These are phyloP conservation scores for Mnemiopsis leidyi DNA, from an alignment of 37 sponge, comb jelly and placozoan species.

Conservation along the genomic window DNA sequence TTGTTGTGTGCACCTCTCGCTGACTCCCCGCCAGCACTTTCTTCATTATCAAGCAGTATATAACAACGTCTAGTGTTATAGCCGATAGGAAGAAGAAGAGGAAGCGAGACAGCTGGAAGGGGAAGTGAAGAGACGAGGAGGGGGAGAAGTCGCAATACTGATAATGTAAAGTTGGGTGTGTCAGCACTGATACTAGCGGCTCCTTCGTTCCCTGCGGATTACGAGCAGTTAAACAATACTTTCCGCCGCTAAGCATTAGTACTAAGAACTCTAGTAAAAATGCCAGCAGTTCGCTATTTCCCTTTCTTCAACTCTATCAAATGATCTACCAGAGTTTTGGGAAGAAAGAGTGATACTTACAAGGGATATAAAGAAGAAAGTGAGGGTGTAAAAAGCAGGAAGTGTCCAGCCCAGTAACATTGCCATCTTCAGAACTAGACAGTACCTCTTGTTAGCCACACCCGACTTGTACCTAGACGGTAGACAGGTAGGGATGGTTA, in stretches of 20 bases:
- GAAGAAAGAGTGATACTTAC: too few relatives aligned
- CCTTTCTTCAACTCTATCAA: too few relatives aligned
- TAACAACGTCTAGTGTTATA: neutral
- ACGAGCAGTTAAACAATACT: too few relatives aligned
- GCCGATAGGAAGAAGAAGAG: neutral
- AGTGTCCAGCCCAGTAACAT: neutral
- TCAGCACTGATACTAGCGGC: neutral
- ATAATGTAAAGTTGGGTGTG: slow-evolving; percentile 16
- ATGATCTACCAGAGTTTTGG: too few relatives aligned
- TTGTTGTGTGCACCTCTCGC: slow-evolving; percentile 4
- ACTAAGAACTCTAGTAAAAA: too few relatives aligned
- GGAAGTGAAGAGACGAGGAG: neutral
- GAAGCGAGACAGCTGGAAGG: slow-evolving; percentile 42
- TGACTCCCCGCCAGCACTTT: neutral
- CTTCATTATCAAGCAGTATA: neutral
- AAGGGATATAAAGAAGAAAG: neutral
- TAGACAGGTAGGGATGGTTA: too few relatives aligned
- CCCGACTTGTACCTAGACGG: slow-evolving; percentile 22
- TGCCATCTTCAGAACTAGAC: neutral
- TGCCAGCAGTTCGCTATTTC: too few relatives aligned
- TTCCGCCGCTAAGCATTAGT: too few relatives aligned
- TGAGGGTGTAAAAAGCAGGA: neutral
- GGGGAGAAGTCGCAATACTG: slow-evolving; percentile 53
- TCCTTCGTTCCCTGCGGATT: neutral
- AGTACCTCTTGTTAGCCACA: neutral